Evolutionary conservation across 2,888 invertebrate genomes (phyloP), one percentile per base, ranked within the genome.

Genomic region (Eupithecia centaureata): DNA sequence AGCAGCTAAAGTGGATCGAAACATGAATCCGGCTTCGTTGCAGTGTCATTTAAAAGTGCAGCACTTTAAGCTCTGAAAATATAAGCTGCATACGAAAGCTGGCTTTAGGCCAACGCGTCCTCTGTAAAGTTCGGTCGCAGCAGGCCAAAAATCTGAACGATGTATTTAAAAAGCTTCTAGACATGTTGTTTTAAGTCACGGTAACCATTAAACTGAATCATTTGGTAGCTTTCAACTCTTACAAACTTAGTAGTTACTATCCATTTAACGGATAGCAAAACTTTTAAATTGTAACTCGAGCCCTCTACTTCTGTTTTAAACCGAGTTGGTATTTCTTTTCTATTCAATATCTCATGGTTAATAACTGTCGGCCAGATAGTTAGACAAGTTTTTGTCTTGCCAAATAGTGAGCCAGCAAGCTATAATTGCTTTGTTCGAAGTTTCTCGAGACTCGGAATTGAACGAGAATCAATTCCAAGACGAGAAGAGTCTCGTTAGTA

Each of bases 81-180:
- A 63, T 10, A 54, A 68, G 61, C 65, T 62, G 58, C 61, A 71
- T 70, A 63, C 68, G 13, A 59, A 59, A 62, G 18, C 68, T 73
- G 75, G 73, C 72, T 60, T 58, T 65, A 54, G 65, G 71, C 73
- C 75, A 73, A 71, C 70, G 65, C 59, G 62, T 67, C 52, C 63
- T 65, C 67, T 72, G 69, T 28, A 71, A 67, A 71, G 67, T 69
- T 71, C 42, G 35, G 59, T 58, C 30, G 66, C 32, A 65, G 56
- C 63, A 65, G 61, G 68, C 74, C 73, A 73, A 74, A 71, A 71
- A 71, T 51, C 42, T 54, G 58, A 68, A 62, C 47, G 30, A 63
- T 33, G 58, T 61, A 30, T 58, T 38, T 18, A 68, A 60, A 68
- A 60, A 64, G 65, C 42, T 61, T 68, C 58, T 58, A 42, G 58